Base-by-base conservation (phyloP, 2,888 invertebrate genomes). In the Lymantria dispar region DNA sequence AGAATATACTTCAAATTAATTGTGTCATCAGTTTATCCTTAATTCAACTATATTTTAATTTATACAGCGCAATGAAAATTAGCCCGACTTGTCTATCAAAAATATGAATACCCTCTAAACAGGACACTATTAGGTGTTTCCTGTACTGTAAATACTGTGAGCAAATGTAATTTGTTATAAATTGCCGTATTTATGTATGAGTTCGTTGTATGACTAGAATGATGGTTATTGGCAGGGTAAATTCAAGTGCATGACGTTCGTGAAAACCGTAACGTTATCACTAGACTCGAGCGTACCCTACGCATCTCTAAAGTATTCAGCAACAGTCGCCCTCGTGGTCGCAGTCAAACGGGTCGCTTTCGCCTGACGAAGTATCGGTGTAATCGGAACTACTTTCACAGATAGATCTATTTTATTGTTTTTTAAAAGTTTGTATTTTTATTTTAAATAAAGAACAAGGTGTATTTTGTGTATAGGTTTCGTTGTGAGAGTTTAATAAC, bases 321-420 rank as follows among this genome's bases (percentile, higher is more conserved):
- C 30, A 47, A 51, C 51, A 68, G 68, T 69, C 52, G 61, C 44
- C 53, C 52, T 56, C 44, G 52, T 52, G 54, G 37, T 49, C 56
- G 57, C 70, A 44, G 15, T 49, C 51, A 47, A 52, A 60, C 43
- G 54, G 47, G 67, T 52, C 68, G 68, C 60, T 38, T 48, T 37
- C 52, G 52, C 31, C 10, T 30, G 39, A 33, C 37, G 37, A 54
- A 49, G 48, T 56, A 53, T 50, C 56, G 52, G 47, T 43, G 22
- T 40, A 15, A 40, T 43, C 52, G 50, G 36, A 31, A 54, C 50
- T 39, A 49, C 50, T 54, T 54, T 56, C 29, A 43, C 43, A 50
- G 48, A 43, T 11, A 50, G 48, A 43, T 11, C 40, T 30, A 50
- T 8, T 49, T 50, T 47, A 13, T 49, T 50, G 11, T n/a, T 36